Conservation (phyloP, 2,888 invertebrate species). For the Oxycera nigricornis region DNA sequence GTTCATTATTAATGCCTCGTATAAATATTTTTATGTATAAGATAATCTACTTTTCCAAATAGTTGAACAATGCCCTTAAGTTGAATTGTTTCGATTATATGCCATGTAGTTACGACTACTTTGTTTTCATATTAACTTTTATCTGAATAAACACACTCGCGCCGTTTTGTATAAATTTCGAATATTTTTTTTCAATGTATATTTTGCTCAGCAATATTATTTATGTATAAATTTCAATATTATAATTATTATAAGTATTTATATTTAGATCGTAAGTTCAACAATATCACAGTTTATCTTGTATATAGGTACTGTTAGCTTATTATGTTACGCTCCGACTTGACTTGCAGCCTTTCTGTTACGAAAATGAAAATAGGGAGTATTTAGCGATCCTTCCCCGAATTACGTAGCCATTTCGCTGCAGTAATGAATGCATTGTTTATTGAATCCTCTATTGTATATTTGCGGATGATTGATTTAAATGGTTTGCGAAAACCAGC, state of each 20-base stretch:
- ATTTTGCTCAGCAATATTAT: neutral
- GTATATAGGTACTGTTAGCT: slow-evolving; percentile 45
- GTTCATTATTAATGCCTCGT: neutral
- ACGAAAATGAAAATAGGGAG: neutral
- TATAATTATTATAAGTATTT: slow-evolving; percentile 13
- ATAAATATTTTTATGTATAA: neutral
- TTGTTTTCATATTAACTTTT: neutral
- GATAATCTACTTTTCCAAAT: neutral
- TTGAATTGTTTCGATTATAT: neutral
- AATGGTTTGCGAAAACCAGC: neutral
- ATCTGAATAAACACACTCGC: neutral
- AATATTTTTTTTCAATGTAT: slow-evolving; percentile 32
- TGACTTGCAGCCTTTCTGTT: neutral
- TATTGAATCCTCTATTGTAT: neutral
- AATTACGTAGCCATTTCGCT: slow-evolving; percentile 9
- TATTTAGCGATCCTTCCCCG: slow-evolving; percentile 20
- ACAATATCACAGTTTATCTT: slow-evolving; percentile 48
- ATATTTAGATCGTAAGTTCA: slow-evolving; percentile 41
- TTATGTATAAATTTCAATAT: slow-evolving; percentile 14
- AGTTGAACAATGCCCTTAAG: slow-evolving; percentile 25
- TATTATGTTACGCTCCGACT: neutral
- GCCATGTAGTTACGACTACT: neutral
- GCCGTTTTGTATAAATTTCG: slow-evolving; percentile 29
- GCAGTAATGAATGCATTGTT: slow-evolving; percentile 9
- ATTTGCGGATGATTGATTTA: slow-evolving; percentile 14